Conservation (phyloP, 2,797 vertebrate species). For the Catharus ustulatus region DNA sequence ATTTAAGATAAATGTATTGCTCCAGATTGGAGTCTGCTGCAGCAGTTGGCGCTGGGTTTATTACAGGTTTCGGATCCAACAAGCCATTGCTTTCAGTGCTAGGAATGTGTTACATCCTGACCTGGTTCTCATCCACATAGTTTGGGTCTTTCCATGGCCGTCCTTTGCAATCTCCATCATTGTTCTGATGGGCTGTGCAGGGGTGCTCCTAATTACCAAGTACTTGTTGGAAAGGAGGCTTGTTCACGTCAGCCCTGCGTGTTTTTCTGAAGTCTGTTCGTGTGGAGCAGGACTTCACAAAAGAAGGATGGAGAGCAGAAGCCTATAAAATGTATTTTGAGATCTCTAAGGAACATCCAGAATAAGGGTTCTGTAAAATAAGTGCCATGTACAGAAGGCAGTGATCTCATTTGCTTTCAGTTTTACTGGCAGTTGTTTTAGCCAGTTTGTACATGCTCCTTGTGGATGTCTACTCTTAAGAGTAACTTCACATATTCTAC, state of each 20-base stretch:
- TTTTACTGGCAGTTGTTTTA: neutral
- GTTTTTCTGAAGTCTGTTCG: neutral
- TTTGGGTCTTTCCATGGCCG: neutral
- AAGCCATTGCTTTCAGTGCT: neutral
- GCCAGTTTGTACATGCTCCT: neutral
- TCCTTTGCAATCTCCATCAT: neutral
- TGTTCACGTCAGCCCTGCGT: accelerated
- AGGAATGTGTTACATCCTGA: slow-evolving; percentile 11
- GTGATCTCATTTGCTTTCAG: neutral
- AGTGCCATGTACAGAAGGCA: neutral
- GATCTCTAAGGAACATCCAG: neutral
- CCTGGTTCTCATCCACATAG: neutral
- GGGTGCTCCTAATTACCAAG: neutral
- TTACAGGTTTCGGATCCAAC: neutral
- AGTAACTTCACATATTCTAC: neutral
- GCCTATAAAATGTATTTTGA: neutral
- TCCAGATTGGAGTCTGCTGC: neutral
- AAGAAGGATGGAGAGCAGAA: neutral
- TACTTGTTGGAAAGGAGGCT: neutral
- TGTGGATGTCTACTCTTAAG: neutral
- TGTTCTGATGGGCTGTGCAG: neutral
- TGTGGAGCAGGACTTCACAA: neutral
- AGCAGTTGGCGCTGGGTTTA: neutral
- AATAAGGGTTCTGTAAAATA: neutral
- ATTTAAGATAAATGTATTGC: slow-evolving; percentile 18